Evolutionary conservation across 2,797 vertebrate genomes (phyloP).

Genomic region (Etheostoma nigrum): DNA sequence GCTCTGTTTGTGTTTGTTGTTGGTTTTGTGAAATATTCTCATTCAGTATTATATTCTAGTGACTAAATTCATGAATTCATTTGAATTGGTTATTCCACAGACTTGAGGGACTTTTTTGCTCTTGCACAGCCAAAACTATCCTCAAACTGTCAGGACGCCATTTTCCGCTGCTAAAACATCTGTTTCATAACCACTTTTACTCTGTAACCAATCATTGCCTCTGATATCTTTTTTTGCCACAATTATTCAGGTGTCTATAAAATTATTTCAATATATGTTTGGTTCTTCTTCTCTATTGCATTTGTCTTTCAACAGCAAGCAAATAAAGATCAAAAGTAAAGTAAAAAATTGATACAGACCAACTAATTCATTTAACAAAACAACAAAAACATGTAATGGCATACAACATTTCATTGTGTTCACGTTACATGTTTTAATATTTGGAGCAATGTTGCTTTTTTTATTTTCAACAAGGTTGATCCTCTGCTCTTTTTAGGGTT

Average conservation of each 20-base stretch:
- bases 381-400: neutral
- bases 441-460: neutral
- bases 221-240: neutral
- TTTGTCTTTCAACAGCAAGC: neutral
- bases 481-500: conserved; percentile 79
- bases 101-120: neutral
- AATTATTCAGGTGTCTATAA: neutral
- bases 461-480: neutral
- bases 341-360: neutral
- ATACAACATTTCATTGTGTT: neutral
- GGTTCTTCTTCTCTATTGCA: no score
- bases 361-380: neutral
- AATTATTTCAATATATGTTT: neutral
- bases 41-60: neutral
- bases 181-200: neutral
- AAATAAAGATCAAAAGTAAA: neutral
- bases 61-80: neutral
- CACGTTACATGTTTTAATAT: neutral
- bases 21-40: neutral
- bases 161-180: neutral
- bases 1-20: neutral
- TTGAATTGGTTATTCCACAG: neutral
- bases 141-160: neutral
- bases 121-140: neutral
- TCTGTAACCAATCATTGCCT: neutral